Conservation (phyloP, 2,797 vertebrate genomes). For the Antennarius maculatus region DNA sequence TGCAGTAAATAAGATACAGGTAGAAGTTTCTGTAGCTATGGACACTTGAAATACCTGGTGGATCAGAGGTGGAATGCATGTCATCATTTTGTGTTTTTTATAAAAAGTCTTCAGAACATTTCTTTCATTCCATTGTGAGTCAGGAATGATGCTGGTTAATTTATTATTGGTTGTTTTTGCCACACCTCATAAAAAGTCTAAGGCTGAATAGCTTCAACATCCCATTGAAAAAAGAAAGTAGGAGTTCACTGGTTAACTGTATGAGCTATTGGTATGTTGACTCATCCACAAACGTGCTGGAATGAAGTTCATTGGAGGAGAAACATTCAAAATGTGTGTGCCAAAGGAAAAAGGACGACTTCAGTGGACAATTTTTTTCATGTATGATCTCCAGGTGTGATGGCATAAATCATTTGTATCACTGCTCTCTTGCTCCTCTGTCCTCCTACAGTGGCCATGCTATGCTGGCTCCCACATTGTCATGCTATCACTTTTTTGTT, state of each 20-base stretch:
- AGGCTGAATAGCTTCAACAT: slow-evolving; percentile 1
- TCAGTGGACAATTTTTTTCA: background rate
- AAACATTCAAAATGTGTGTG: background rate
- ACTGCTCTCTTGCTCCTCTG: slow-evolving; percentile 25
- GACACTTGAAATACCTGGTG: too few relatives aligned
- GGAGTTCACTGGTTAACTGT: background rate
- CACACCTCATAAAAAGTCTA: background rate
- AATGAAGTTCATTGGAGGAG: background rate
- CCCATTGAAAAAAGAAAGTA: background rate
- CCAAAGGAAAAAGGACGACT: background rate
- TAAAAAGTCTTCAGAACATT: too few relatives aligned
- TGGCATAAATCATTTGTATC: slow-evolving; percentile 26
- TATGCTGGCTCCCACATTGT: slow-evolving; percentile 38
- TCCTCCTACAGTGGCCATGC: slow-evolving; percentile 41
- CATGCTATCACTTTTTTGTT: slow-evolving; percentile 69
- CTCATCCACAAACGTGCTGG: background rate
- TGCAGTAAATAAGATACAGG: too few relatives aligned
- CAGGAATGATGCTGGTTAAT: slow-evolving; percentile 4
- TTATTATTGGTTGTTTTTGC: slow-evolving; percentile 15
- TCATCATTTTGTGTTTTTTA: too few relatives aligned
- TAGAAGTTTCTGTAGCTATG: too few relatives aligned
- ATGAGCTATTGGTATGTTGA: slow-evolving; percentile 2
- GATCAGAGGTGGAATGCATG: too few relatives aligned
- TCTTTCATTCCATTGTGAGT: too few relatives aligned
- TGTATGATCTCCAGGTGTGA: slow-evolving; percentile 5